Evolutionary conservation across 2,888 invertebrate species (phyloP).

Genomic region (Autographa pulchrina): DNA sequence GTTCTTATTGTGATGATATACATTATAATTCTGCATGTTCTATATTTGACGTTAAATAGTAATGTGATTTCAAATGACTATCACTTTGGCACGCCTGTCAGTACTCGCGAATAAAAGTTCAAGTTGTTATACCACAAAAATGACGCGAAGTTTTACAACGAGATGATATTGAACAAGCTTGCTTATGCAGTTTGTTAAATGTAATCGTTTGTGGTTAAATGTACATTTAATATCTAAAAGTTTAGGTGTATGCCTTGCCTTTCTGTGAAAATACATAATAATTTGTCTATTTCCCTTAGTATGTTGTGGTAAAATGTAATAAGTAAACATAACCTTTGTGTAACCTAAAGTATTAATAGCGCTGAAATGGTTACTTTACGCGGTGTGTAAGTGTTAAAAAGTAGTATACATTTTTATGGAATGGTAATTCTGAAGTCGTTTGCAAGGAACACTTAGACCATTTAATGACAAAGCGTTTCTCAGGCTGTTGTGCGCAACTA

Average conservation of each 20-base stretch:
- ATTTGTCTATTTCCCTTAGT: too few species aligned
- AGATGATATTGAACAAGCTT: constrained; percentile 22
- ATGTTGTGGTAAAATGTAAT: too few species aligned
- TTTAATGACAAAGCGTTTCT: constrained; percentile 41
- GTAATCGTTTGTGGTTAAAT: not conserved
- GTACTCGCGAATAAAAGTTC: constrained; percentile 17
- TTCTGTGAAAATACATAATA: too few species aligned
- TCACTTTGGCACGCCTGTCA: not conserved
- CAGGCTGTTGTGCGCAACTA: constrained; percentile 20
- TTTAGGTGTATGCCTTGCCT: too few species aligned
- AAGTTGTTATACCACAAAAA: constrained; percentile 30
- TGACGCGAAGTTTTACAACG: constrained; percentile 25
- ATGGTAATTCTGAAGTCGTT: not conserved
- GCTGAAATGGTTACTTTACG: too few species aligned
- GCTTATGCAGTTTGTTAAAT: constrained; percentile 3
- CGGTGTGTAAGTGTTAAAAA: too few species aligned
- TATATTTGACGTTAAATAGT: not conserved
- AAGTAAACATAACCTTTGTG: too few species aligned
- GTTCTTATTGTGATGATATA: constrained; percentile 10
- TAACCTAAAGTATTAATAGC: too few species aligned
- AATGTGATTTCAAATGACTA: not conserved
- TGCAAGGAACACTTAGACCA: constrained; percentile 5
- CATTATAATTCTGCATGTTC: not conserved
- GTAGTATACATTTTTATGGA: too few species aligned
- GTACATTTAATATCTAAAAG: too few species aligned